Percentiles rank a stretch among this genome's conserved stretches.
Evolutionary conservation across 2,797 vertebrate species (phyloP).

Genomic region (Catharus ustulatus): DNA sequence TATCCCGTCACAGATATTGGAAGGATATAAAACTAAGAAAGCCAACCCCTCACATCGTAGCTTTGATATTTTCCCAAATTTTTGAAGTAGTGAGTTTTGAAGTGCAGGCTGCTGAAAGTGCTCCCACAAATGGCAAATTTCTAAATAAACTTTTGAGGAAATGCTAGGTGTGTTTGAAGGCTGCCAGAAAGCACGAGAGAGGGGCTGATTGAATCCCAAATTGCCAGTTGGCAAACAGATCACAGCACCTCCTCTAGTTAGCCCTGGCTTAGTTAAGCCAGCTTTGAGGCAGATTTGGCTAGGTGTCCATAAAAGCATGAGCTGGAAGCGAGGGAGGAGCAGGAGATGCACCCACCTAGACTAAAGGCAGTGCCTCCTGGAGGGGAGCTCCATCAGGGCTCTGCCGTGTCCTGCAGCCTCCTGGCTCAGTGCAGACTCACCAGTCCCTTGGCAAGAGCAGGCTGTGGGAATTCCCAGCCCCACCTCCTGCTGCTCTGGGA

Average conservation of each 20-base stretch:
- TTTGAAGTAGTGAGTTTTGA: neutral
- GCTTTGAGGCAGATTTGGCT: neutral
- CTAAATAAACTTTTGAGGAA: neutral
- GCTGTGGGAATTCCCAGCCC: neutral
- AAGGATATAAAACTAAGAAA: neutral
- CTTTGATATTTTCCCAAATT: neutral
- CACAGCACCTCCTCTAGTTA: neutral
- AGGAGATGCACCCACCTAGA: neutral
- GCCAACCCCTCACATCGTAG: neutral
- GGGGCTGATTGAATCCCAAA: neutral
- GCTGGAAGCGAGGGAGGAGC: neutral
- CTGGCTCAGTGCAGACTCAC: neutral
- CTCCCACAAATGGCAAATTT: neutral
- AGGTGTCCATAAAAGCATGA: neutral
- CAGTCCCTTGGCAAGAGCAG: neutral
- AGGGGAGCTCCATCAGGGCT: rapidly evolving
- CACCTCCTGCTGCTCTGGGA: neutral
- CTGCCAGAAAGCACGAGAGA: rapidly evolving
- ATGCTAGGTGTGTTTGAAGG: neutral
- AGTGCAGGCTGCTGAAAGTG: neutral
- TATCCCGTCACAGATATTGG: neutral
- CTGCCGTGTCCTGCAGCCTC: neutral
- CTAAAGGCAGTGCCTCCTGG: neutral
- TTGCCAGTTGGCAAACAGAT: neutral
- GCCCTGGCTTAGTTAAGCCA: neutral